Evolutionary conservation across 2,113 vertebrate genomes (phyloP), one percentile per base, ranked within the genome.

Genomic region (Saguinus midas): DNA sequence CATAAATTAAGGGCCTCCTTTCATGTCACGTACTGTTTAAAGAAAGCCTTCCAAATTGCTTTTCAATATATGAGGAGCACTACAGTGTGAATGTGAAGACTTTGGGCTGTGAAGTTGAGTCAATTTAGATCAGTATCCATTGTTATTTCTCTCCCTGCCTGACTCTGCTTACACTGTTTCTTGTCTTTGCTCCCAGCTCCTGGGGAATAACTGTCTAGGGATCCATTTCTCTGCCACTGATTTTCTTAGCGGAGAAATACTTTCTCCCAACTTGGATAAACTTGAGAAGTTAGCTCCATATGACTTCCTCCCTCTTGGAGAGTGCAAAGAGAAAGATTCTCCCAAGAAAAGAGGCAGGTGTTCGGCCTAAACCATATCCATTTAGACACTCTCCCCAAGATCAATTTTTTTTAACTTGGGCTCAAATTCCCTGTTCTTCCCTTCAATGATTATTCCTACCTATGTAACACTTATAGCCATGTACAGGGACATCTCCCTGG

Each of bases 281-380:
- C 6, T 13, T 18, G 20, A n/a, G 3, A 76, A 43, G 20, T 32
- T 1, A 4, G 21, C 25, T 35, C 12, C n/a, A 40, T 37, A n/a
- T 9, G 37, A 18, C 4, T 18, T 9, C 25, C 32, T 61, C 25
- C 29, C 12, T 2, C 43, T 80, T 10, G 50, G 20, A 16, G 50
- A n/a, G 27, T 18, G n/a, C 64, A 50, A 16, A 12, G 35, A 4
- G 13, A 58, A 0, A 10, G 25, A 8, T 16, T 43, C 0, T 37
- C 8, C 5, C 10, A 14, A 35, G 4, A 29, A 1, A 27, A 3
- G 6, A 35, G 5, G 13, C 64, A 32, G 9, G 2, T 0, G 0
- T 17, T 21, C 1, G 13, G 4, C n/a, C 21, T 52, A 10, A 32
- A 6, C 64, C 21, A 7, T 2, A 3, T 0, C 21, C 23, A 3